Base-by-base conservation (phyloP, 2,797 vertebrate species). In the Emydoidea blandingii region DNA sequence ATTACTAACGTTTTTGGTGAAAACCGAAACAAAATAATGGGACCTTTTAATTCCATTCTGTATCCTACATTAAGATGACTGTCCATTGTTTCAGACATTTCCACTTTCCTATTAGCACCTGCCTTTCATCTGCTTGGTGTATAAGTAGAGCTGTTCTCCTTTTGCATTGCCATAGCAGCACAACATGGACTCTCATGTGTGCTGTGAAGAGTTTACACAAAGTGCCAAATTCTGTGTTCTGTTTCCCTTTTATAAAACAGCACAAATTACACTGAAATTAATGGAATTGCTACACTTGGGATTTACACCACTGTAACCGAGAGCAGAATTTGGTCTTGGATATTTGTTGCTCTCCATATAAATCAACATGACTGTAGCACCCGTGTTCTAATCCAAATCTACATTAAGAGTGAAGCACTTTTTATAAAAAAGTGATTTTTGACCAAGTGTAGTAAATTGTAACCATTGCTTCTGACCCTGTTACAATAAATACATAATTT, bases 401-500 rank as follows among this genome's bases (percentile, higher is more conserved):
- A 85, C 86, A 72, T 59, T 92, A 90, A 96, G 81, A 89, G 41
- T 74, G 89, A 91, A 87, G 85, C 80, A 92, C 87, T 96, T 96
- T 88, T 92, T 93, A 92, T 95, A 90, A 96, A 94, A 54, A 97
- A 92, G 93, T 93, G 93, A 85, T 96, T 97, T 97, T 96, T 96
- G 96, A 95, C 95, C 97, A 96, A 96, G 93, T 95, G 91, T 87
- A 94, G 88, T 95, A 96, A 97, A 97, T 95, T 97, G 89, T 96
- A 95, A 92, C 86, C 95, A 95, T 87, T 78, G 57, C 50, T 97
- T 94, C 94, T 97, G 95, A 96, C 95, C 94, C 95, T 97, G 84
- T 94, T 97, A 97, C 87, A 94, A 97, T 96, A 97, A 97, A 97
- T 98, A 94, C 97, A 97, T 98, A 97, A 97, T 97, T 98, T 97